Conservation (phyloP, 2,888 invertebrate species). For the Caprella mutica region DNA sequence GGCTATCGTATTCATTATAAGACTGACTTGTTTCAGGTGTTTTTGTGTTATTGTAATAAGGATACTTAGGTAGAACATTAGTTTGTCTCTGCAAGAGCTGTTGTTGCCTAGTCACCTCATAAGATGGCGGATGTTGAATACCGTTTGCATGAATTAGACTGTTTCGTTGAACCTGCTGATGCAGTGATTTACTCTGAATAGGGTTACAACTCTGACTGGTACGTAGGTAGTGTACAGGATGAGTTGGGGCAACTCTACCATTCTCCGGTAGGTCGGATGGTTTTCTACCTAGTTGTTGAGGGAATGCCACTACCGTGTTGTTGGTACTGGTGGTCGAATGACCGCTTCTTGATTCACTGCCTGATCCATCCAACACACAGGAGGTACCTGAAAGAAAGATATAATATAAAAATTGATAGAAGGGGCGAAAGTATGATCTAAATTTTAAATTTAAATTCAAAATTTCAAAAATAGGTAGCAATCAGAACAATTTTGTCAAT, state of each 20-base stretch:
- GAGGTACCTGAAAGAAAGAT: slow-evolving; percentile 1
- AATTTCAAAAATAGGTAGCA: too few relatives aligned
- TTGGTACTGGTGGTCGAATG: slow-evolving; percentile 7
- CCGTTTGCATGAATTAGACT: too few relatives aligned
- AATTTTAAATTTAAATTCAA: too few relatives aligned
- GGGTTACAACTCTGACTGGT: neutral
- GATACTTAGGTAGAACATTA: neutral
- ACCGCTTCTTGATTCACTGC: slow-evolving; percentile 6
- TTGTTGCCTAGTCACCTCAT: neutral
- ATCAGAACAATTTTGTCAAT: too few relatives aligned
- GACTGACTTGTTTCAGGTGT: neutral
- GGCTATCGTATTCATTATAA: neutral
- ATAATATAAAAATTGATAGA: too few relatives aligned
- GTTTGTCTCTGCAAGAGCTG: neutral
- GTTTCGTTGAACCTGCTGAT: too few relatives aligned
- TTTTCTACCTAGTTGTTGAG: neutral
- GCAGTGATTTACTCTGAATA: too few relatives aligned
- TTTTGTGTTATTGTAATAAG: neutral
- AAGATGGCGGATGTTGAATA: neutral
- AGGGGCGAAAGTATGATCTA: too few relatives aligned
- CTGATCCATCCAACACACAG: neutral
- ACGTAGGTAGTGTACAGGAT: neutral
- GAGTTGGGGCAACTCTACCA: neutral
- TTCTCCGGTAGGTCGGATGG: neutral
- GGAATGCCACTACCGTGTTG: slow-evolving; percentile 5